These are phyloP conservation scores for Dunckerocampus dactyliophorus DNA, from an alignment of 2,113 vertebrate species.

Conservation along the genomic window DNA sequence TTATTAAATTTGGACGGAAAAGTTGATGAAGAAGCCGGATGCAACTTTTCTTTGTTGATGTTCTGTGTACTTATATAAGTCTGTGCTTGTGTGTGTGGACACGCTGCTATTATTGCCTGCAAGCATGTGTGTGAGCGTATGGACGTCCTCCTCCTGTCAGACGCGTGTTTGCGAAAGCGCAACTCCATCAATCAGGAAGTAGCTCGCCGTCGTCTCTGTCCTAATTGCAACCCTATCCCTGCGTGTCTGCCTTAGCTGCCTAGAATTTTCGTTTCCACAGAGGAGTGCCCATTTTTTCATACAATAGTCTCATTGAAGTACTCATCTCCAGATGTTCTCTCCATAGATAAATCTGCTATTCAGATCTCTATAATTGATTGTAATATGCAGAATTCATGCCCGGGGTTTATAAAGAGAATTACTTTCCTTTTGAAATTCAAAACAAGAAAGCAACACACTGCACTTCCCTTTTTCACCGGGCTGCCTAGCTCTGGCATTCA, in stretches of 20 bases:
- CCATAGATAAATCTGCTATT: constrained; percentile 68
- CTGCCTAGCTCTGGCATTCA: constrained; percentile 43
- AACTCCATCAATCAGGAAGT: constrained; percentile 48
- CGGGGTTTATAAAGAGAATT: constrained; percentile 68
- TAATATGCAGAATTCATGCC: constrained; percentile 75
- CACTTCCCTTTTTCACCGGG: constrained; percentile 39
- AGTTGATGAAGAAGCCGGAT: constrained; percentile 19
- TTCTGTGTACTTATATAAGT: not conserved
- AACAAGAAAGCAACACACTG: constrained; percentile 62
- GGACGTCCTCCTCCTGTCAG: constrained; percentile 20
- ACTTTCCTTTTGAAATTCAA: constrained; percentile 73
- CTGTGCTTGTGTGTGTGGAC: not conserved
- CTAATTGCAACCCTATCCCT: constrained; percentile 60
- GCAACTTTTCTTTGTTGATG: constrained; percentile 21
- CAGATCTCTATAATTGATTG: constrained; percentile 76
- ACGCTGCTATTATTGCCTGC: constrained; percentile 1
- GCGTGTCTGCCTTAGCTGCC: constrained; percentile 42
- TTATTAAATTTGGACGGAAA: constrained; percentile 22
- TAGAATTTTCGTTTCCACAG: constrained; percentile 48
- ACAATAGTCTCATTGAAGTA: constrained; percentile 72
- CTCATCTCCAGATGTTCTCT: constrained; percentile 71
- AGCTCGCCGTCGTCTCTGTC: constrained; percentile 42
- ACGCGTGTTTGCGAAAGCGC: constrained; percentile 36
- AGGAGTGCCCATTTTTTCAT: constrained; percentile 55
- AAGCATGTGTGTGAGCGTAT: not conserved